Conservation (phyloP, 2,888 invertebrate genomes). For the Aquatica leii region DNA sequence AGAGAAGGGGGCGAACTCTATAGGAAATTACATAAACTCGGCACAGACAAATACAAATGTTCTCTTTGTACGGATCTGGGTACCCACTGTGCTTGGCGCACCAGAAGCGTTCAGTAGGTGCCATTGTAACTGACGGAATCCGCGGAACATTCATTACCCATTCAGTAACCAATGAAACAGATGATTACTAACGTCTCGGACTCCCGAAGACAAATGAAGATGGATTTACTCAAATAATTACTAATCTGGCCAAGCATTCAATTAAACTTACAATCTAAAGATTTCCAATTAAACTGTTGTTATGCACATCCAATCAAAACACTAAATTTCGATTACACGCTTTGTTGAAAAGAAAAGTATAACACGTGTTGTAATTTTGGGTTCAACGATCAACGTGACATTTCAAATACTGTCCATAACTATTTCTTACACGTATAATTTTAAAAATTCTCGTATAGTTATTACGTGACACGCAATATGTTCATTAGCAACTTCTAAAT, state of each 20-base stretch:
- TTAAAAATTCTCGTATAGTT: background rate
- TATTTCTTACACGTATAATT: constrained; percentile 5
- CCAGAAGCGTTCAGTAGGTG: constrained; percentile 60
- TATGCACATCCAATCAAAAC: background rate
- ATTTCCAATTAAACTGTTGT: constrained; percentile 24
- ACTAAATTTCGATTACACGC: background rate
- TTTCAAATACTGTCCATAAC: background rate
- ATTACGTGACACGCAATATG: constrained; percentile 7
- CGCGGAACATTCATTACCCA: constrained; percentile 62
- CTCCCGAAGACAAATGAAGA: constrained; percentile 60
- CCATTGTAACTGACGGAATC: constrained; percentile 60
- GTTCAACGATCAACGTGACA: constrained; percentile 8
- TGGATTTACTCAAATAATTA: constrained; percentile 61
- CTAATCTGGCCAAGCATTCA: constrained; percentile 62
- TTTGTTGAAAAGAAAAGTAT: background rate
- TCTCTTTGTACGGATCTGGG: constrained; percentile 62
- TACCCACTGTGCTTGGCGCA: constrained; percentile 57
- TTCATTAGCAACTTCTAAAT: constrained; percentile 6
- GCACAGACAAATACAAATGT: constrained; percentile 64
- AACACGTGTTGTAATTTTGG: constrained; percentile 2
- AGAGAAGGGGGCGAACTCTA: constrained; percentile 60
- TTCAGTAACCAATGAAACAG: constrained; percentile 63
- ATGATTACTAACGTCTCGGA: constrained; percentile 62
- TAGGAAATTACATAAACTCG: constrained; percentile 65
- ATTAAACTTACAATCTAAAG: constrained; percentile 46